A percentile compares a stretch with the other conserved stretches of the same genome.
phyloP scores from a whole-genome alignment of 2,888 invertebrate genomes.

The Epsilonema sp. region DNA sequence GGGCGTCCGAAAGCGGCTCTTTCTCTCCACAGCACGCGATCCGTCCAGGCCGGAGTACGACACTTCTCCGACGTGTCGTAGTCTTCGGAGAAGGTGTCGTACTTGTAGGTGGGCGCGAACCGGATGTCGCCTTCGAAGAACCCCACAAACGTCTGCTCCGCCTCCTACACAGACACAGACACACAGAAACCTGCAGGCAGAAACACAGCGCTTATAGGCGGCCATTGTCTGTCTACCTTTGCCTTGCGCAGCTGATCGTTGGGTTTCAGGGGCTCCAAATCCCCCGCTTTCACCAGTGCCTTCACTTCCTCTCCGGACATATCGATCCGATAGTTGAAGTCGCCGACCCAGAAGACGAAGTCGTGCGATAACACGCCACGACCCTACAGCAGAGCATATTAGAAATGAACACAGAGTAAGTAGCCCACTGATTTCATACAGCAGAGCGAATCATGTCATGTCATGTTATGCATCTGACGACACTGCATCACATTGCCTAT shows the following conservation, averaged over 20 bases:
- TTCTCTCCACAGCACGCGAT: slow-evolving; percentile 71
- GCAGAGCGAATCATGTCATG: background rate
- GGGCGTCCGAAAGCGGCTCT: slow-evolving; percentile 30
- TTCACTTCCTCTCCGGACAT: slow-evolving; percentile 83
- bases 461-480: too few species aligned
- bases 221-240: slow-evolving; percentile 31
- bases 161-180: too few species aligned
- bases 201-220: too few species aligned
- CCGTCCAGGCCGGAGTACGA: slow-evolving; percentile 94
- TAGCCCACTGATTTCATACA: background rate
- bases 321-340: slow-evolving; percentile 94
- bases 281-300: slow-evolving; percentile 52
- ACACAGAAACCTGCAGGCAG: too few species aligned
- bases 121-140: slow-evolving; percentile 74
- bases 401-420: slow-evolving; percentile 9
- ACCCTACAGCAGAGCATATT: slow-evolving; percentile 39
- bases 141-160: slow-evolving; percentile 67
- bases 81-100: slow-evolving; percentile 92
- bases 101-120: slow-evolving; percentile 93
- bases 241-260: slow-evolving; percentile 59
- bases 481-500: too few species aligned
- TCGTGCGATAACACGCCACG: slow-evolving; percentile 80
- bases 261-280: slow-evolving; percentile 52
- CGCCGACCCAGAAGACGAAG: slow-evolving; percentile 97
- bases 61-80: slow-evolving; percentile 97